Conservation (phyloP, 2,113 vertebrate species). For the Myotis davidii region DNA sequence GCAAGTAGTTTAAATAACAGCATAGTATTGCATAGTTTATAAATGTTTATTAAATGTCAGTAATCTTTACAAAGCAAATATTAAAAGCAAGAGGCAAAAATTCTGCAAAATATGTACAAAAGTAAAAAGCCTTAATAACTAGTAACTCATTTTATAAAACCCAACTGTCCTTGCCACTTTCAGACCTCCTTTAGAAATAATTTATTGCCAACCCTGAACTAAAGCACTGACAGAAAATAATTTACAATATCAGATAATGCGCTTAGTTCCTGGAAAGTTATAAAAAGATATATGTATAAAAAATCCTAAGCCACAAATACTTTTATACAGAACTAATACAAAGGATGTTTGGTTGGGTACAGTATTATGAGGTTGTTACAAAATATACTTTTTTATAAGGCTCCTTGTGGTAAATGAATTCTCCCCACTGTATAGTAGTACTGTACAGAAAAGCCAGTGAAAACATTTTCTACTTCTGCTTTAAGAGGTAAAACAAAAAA, state of each 20-base stretch:
- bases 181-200: conserved; percentile 86
- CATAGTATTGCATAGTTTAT: conserved; percentile 71
- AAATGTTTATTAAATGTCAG: conserved; percentile 89
- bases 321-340: conserved; percentile 88
- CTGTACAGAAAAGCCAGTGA: conserved; percentile 77
- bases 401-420: conserved; percentile 80
- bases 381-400: conserved; percentile 85
- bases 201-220: conserved; percentile 87
- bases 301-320: conserved; percentile 79
- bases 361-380: conserved; percentile 83
- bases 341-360: conserved; percentile 80
- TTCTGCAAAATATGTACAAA: conserved; percentile 87
- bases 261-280: conserved; percentile 84
- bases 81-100: conserved; percentile 85
- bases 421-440: conserved; percentile 62
- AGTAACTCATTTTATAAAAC: conserved; percentile 81
- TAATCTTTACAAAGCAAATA: conserved; percentile 89
- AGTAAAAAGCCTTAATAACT: conserved; percentile 79
- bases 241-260: conserved; percentile 84
- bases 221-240: conserved; percentile 80
- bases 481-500: conserved; percentile 85
- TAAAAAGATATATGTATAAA: conserved; percentile 85
- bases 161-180: conserved; percentile 76
- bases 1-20: conserved; percentile 61
- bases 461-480: conserved; percentile 81